Evolutionary conservation across 2,888 invertebrate species (phyloP).

Genomic region (Sphaeridia pumilis): DNA sequence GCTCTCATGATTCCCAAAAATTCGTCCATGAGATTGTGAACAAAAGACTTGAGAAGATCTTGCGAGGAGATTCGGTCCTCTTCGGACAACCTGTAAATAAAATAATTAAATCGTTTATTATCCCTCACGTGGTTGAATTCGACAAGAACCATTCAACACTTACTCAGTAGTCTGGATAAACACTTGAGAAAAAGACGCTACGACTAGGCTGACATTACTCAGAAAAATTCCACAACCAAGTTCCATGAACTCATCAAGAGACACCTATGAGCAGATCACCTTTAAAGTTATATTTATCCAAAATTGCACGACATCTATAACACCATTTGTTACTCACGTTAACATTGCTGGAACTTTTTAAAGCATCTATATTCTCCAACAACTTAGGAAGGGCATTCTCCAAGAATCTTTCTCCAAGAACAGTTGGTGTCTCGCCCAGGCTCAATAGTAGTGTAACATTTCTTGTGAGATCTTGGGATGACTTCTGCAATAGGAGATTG

Average conservation of each 20-base stretch:
- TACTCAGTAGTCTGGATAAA: slow-evolving; percentile 57
- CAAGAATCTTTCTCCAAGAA: slow-evolving; percentile 67
- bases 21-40: slow-evolving; percentile 69
- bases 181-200: slow-evolving; percentile 76
- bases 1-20: slow-evolving; percentile 69
- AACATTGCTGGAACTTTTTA: slow-evolving; percentile 38
- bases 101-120: no score
- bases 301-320: not conserved
- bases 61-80: slow-evolving; percentile 27
- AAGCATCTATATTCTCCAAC: slow-evolving; percentile 57
- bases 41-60: slow-evolving; percentile 63
- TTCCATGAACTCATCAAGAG: slow-evolving; percentile 81
- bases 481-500: slow-evolving; percentile 32
- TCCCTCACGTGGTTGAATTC: no score
- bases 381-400: slow-evolving; percentile 62
- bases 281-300: not conserved
- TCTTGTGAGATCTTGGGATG: slow-evolving; percentile 62
- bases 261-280: slow-evolving; percentile 48
- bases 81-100: slow-evolving; percentile 31
- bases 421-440: slow-evolving; percentile 68
- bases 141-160: slow-evolving; percentile 2
- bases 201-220: slow-evolving; percentile 80
- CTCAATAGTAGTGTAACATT: slow-evolving; percentile 76
- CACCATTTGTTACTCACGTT: slow-evolving; percentile 22
- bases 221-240: slow-evolving; percentile 83